phyloP scores from a whole-genome alignment of 2,113 vertebrate species.

The Caranx ignobilis region DNA sequence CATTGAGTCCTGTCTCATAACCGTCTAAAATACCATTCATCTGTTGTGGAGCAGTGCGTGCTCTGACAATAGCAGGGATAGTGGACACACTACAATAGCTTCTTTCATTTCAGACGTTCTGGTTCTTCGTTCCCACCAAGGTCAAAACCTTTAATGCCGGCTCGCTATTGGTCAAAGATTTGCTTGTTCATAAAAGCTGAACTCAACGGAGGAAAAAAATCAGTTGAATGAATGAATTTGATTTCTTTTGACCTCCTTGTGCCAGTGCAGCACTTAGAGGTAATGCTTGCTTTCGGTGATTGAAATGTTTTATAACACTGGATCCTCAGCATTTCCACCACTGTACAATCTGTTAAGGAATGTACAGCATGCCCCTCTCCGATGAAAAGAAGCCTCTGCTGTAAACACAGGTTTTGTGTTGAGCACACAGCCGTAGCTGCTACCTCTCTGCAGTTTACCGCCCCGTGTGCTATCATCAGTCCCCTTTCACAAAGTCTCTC shows the following conservation, averaged over 20 bases:
- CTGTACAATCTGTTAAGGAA: constrained; percentile 33
- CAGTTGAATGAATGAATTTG: neutral
- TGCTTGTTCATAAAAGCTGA: neutral
- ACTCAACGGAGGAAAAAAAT: neutral
- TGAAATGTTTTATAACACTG: constrained; percentile 13
- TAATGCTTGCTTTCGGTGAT: constrained; percentile 11
- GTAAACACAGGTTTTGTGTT: constrained; percentile 40
- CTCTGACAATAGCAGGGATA: neutral
- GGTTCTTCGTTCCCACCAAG: neutral
- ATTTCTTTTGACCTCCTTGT: neutral
- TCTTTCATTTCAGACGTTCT: neutral
- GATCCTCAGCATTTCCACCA: neutral
- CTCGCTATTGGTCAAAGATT: neutral
- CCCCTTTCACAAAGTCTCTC: constrained; percentile 15
- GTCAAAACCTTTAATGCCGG: neutral
- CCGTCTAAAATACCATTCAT: neutral
- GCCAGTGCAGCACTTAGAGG: neutral
- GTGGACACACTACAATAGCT: neutral
- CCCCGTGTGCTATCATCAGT: constrained; percentile 32
- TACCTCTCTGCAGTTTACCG: constrained; percentile 33
- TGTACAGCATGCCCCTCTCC: neutral
- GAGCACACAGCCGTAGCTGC: constrained; percentile 13
- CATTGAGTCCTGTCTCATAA: neutral
- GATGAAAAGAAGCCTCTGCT: constrained; percentile 41
- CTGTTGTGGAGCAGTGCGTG: neutral